Percentiles rank a stretch among this genome's conserved stretches.
phyloP scores from a whole-genome alignment of 2,888 invertebrate genomes.

The Galerucella calmariensis region DNA sequence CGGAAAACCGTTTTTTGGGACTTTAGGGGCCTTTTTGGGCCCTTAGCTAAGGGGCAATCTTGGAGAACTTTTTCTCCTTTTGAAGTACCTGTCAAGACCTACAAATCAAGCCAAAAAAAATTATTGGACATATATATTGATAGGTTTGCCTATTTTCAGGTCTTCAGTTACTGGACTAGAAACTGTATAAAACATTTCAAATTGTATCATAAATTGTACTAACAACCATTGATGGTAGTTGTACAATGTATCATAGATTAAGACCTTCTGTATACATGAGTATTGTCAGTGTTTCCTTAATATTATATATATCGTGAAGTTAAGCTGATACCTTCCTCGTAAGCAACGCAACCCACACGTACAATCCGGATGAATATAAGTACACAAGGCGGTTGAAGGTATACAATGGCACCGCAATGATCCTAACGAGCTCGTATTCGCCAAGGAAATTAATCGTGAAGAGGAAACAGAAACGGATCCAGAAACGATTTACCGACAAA shows the following conservation, averaged over 20 bases:
- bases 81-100: too few species aligned
- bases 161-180: too few species aligned
- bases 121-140: too few species aligned
- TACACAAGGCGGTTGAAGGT: conserved; percentile 21
- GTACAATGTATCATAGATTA: neutral
- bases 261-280: neutral
- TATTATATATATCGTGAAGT: conserved; percentile 2
- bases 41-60: too few species aligned
- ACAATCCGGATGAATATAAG: conserved; percentile 22
- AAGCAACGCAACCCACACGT: conserved; percentile 15
- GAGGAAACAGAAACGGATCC: conserved; percentile 6
- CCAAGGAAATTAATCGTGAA: conserved; percentile 23
- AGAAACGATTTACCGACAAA: neutral
- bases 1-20: too few species aligned
- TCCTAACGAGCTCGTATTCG: conserved; percentile 20
- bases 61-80: too few species aligned
- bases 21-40: too few species aligned
- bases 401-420: conserved; percentile 24
- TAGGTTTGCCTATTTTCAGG: too few species aligned
- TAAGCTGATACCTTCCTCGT: conserved; percentile 6
- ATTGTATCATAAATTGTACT: too few species aligned
- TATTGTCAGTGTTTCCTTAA: conserved; percentile 1
- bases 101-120: too few species aligned
- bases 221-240: neutral
- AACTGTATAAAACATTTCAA: too few species aligned